Conservation (phyloP, 2,113 vertebrate species). For the Microcebus lehilahytsara region DNA sequence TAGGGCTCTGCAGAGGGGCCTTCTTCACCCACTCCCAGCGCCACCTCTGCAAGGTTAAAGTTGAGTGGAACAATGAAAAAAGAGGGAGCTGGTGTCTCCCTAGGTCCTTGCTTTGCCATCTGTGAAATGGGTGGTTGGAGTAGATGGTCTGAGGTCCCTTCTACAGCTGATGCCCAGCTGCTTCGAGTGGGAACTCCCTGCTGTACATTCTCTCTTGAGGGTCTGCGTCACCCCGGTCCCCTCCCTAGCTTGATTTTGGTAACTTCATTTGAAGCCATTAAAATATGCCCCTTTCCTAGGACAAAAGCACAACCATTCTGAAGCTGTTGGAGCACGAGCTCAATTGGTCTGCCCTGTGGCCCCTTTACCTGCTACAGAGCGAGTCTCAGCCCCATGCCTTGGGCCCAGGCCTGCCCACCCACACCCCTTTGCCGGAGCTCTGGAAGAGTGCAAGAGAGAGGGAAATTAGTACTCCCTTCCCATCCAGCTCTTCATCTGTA, state of each 20-base stretch:
- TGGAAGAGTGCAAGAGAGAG: background rate
- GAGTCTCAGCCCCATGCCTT: background rate
- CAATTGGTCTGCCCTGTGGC: background rate
- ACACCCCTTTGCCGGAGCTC: background rate
- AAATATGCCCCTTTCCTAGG: background rate
- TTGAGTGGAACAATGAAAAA: background rate
- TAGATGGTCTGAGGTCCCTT: background rate
- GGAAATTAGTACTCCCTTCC: background rate
- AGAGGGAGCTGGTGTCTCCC: background rate
- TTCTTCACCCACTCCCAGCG: background rate
- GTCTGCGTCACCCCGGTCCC: background rate
- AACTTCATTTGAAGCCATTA: background rate
- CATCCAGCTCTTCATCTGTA: background rate
- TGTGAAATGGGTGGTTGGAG: background rate
- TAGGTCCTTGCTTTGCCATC: background rate
- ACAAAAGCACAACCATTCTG: constrained; percentile 44
- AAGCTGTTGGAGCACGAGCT: background rate
- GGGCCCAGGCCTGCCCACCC: background rate
- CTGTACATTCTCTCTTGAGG: background rate
- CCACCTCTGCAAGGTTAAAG: background rate
- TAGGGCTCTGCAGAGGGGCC: background rate
- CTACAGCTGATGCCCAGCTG: background rate
- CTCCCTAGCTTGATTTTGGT: background rate
- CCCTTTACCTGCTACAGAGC: background rate
- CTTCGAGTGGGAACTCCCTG: no score